A percentile compares a stretch with the other conserved stretches of the same genome.
These are phyloP conservation scores for Speoplatyrhinus poulsoni DNA, from an alignment of 2,113 vertebrate genomes.

Conservation along the genomic window DNA sequence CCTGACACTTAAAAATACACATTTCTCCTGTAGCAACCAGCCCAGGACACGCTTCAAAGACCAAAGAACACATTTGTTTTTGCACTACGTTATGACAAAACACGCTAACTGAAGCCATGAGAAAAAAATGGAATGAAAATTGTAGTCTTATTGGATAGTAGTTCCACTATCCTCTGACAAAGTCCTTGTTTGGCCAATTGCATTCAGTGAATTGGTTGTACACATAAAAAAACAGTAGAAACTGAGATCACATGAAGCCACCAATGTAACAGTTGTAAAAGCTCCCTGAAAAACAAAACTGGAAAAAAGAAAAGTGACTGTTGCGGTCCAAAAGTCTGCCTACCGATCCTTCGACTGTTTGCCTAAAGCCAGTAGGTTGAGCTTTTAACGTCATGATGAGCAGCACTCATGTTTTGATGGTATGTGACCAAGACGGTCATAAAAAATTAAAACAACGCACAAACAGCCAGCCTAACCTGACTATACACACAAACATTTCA, in stretches of 20 bases:
- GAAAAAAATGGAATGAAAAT: slow-evolving; percentile 52
- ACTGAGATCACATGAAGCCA: slow-evolving; percentile 44
- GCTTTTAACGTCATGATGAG: slow-evolving; percentile 60
- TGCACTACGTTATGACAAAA: slow-evolving; percentile 47
- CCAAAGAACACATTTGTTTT: slow-evolving; percentile 32
- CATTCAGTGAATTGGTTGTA: slow-evolving; percentile 41
- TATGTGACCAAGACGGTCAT: slow-evolving; percentile 49
- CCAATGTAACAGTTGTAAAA: slow-evolving; percentile 64
- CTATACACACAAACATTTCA: slow-evolving; percentile 40
- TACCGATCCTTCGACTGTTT: slow-evolving; percentile 52
- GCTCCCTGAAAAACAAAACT: slow-evolving; percentile 69
- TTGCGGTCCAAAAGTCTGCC: slow-evolving; percentile 54
- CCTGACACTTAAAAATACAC: slow-evolving; percentile 74
- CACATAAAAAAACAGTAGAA: slow-evolving; percentile 18
- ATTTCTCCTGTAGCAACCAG: slow-evolving; percentile 45
- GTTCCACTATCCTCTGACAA: slow-evolving; percentile 54
- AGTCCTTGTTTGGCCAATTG: slow-evolving; percentile 45
- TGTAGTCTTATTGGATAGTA: slow-evolving; percentile 54
- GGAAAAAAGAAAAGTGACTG: slow-evolving; percentile 31
- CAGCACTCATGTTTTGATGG: slow-evolving; percentile 53
- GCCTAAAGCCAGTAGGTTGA: slow-evolving; percentile 37
- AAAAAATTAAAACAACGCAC: background rate
- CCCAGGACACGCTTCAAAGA: slow-evolving; percentile 44
- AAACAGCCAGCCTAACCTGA: slow-evolving; percentile 43
- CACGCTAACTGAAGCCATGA: slow-evolving; percentile 32